Evolutionary conservation across 1,140 invertebrate species (phyloP), one percentile per base, ranked within the genome.

Genomic region (Drosophila asahinai): DNA sequence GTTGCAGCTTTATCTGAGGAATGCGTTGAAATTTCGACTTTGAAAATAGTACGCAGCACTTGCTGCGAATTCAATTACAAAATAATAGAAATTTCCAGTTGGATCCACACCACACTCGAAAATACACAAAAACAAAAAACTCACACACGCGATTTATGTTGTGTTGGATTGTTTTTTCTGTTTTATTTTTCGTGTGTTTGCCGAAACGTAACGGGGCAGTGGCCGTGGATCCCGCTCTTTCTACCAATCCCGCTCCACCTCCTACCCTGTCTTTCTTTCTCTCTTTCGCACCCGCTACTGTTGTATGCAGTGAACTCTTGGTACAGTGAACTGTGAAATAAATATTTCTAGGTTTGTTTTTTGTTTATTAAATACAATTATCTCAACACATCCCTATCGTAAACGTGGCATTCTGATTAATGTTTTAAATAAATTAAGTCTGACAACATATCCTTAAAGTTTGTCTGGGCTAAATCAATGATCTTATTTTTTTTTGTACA

Each of bases 201-300:
- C 84, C 86, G 84, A 89, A 89, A 89, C 84, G 84, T 89, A 89
- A 89, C 84, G 84, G 84, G 84, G 86, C 84, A 89, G 84, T 87
- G 84, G 84, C 84, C 77, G 84, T 84, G 81, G 84, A 79, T 83
- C 63, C 77, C 80, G 67, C 58, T 74, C 68, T 73, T 73, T 61
- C 67, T 45, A 59, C 73, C 52, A 40, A 75, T 64, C 60, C 57
- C 64, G 63, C 52, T 40, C 54, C 51, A 30, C 14, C 63, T 17
- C n/a, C 22, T 30, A 14, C 12, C 19, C 17, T 22, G 7, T 33
- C 52, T 55, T 54, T 55, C n/a, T 17, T n/a, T 60, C 52, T 72
- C 33, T 30, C 51, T 48, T 27, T 65, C 27, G 76, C 57, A 64
- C 71, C 62, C 62, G 51, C 51, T 72, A 52, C 65, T 77, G 77